Evolutionary conservation across 2,888 invertebrate species (phyloP).

Genomic region (Pemphredon lugubris): DNA sequence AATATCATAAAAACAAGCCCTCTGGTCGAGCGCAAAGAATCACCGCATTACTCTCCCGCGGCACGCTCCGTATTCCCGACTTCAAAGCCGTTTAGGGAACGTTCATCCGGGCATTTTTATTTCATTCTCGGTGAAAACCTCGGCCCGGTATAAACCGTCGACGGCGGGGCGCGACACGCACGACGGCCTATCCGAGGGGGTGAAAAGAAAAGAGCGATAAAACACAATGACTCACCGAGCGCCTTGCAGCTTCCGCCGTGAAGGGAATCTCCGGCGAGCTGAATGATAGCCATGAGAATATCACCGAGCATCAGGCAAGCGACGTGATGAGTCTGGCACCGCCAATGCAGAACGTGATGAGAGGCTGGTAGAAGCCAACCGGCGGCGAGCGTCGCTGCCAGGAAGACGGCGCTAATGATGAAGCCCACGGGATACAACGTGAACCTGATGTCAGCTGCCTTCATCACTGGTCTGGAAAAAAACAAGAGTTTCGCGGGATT

Average conservation of each 20-base stretch:
- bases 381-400: conserved; percentile 90
- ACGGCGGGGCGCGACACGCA: conserved; percentile 22
- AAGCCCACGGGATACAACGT: conserved; percentile 89
- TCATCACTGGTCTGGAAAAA: conserved; percentile 61
- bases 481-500: too few species aligned
- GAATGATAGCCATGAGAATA: conserved; percentile 89
- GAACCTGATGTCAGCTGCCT: conserved; percentile 83
- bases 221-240: conserved; percentile 84
- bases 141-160: too few species aligned
- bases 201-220: conserved; percentile 36
- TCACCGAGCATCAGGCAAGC: conserved; percentile 91
- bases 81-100: too few species aligned
- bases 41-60: too few species aligned
- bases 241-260: conserved; percentile 85
- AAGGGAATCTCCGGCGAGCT: conserved; percentile 86
- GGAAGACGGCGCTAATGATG: conserved; percentile 90
- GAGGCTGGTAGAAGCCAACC: conserved; percentile 91
- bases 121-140: too few species aligned
- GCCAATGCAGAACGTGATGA: conserved; percentile 93
- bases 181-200: neutral
- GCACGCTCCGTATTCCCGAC: too few species aligned
- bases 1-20: too few species aligned
- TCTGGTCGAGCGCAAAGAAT: too few species aligned
- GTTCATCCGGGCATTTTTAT: too few species aligned
- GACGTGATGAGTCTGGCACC: conserved; percentile 94